phyloP scores from a whole-genome alignment of 2,888 invertebrate species.

The Apodemia zela region DNA sequence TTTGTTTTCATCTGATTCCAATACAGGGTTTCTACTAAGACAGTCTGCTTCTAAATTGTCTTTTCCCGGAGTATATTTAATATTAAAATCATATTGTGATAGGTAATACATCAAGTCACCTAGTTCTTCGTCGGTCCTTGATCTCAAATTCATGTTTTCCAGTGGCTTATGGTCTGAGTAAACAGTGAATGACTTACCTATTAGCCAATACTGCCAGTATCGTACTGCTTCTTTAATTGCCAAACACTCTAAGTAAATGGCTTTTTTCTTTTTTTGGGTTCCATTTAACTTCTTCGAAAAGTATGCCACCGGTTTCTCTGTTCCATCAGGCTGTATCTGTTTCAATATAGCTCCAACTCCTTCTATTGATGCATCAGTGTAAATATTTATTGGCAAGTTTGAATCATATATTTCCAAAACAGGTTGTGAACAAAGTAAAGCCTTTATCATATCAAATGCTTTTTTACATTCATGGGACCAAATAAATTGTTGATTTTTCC shows the following conservation, averaged over 20 bases:
- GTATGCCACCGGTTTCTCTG: conserved; percentile 3
- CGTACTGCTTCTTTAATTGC: conserved; percentile 13
- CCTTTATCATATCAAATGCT: conserved; percentile 15
- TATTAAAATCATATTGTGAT: not conserved
- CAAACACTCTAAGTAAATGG: conserved; percentile 14
- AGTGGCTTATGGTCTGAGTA: conserved; percentile 1
- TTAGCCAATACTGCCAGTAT: conserved; percentile 13
- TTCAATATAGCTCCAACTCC: conserved; percentile 14
- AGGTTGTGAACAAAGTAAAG: conserved; percentile 8
- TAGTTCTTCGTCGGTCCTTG: not conserved
- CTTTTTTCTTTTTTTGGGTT: conserved; percentile 5
- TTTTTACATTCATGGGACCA: conserved; percentile 15
- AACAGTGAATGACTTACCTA: conserved; percentile 10
- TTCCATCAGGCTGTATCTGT: conserved; percentile 8
- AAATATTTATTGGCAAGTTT: conserved; percentile 15
- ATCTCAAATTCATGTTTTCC: not conserved
- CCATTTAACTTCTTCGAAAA: conserved; percentile 7
- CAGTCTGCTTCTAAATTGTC: conserved; percentile 1
- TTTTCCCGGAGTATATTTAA: not conserved
- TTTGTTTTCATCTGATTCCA: not conserved
- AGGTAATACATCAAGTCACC: not conserved
- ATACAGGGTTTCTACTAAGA: conserved; percentile 1
- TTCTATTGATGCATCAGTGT: conserved; percentile 8
- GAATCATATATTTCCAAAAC: conserved; percentile 16
- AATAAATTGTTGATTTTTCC: conserved; percentile 16